Base-by-base conservation (phyloP, 1,140 invertebrate species). In the Pachypeltis micranthus region DNA sequence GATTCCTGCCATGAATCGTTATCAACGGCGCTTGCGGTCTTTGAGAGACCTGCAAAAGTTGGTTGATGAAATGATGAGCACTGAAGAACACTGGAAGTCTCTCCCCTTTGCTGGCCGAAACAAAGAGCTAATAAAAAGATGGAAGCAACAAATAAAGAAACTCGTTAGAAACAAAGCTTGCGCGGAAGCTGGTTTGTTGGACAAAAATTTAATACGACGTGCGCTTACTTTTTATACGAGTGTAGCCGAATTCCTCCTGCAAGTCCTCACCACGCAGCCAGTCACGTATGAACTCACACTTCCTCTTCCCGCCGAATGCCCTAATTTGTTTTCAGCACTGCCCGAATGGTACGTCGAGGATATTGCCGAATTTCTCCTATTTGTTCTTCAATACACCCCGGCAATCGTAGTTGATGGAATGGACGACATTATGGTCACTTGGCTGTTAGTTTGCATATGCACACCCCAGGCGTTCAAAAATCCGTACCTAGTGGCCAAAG, bases 261-360 rank as follows among this genome's bases (percentile, higher is more conserved):
- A 78, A 68, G 74, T 85, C 61, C 76, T 90, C 66, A 82, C 82
- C 4, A 64, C 63, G 44, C 56, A 51, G 19, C 66, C 63, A 10
- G 31, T 39, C 25, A 29, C 57, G 1, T 26, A 31, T n/a, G 28
- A 44, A 23, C 63, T 56, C 44, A 39, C 44, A 14, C 72, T 29
- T 58, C 65, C 79, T 68, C 75, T 84, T 63, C 82, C 83, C 57
- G 10, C 69, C 70, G 64, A 82, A 81, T 62, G 85, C 57, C 81
- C 89, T 25, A 80, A 82, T 71, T 77, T 84, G 66, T 97, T 96
- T 79, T 84, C 87, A 56, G 89, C 90, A 67, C 78, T 94, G 68
- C 95, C 95, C 19, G 94, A 98, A 76, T 96, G 92, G 88, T 96
- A 95, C 73, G 84, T 96, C 54, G 94, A 97, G 74, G 94, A 98